Evolutionary conservation across 2,113 vertebrate genomes (phyloP).

Genomic region (Elaphurus davidianus): DNA sequence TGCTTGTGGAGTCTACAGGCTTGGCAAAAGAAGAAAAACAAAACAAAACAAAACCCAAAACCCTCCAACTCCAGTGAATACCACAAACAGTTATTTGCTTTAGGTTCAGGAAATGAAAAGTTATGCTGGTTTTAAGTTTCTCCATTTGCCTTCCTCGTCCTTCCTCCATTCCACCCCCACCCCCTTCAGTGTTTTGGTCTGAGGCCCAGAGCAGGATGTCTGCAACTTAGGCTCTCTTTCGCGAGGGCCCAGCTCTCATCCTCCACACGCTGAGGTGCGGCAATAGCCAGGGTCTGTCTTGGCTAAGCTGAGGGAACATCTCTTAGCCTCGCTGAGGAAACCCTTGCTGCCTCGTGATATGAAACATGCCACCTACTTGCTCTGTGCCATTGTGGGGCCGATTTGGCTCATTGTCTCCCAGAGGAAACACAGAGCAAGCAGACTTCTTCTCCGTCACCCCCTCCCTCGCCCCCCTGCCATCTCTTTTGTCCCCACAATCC

Average conservation of each 20-base stretch:
- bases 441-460: neutral
- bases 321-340: conserved; percentile 2
- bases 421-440: conserved; percentile 48
- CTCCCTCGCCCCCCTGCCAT: neutral
- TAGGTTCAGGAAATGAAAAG: conserved; percentile 74
- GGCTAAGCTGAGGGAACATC: neutral
- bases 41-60: neutral
- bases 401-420: conserved; percentile 36
- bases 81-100: conserved; percentile 72
- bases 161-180: neutral
- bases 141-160: conserved; percentile 36
- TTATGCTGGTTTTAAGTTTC: conserved; percentile 70
- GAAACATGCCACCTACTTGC: neutral
- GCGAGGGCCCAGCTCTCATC: neutral
- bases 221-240: neutral
- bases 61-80: conserved; percentile 47
- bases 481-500: conserved; percentile 58
- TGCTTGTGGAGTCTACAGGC: conserved; percentile 37
- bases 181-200: conserved; percentile 4
- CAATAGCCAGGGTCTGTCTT: neutral
- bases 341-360: neutral
- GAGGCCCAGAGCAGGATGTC: conserved; percentile 7
- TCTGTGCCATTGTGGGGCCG: neutral
- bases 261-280: neutral
- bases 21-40: conserved; percentile 60